These are phyloP conservation scores for Enteromius treurensis DNA, from an alignment of 2,797 vertebrate genomes.

Conservation along the genomic window DNA sequence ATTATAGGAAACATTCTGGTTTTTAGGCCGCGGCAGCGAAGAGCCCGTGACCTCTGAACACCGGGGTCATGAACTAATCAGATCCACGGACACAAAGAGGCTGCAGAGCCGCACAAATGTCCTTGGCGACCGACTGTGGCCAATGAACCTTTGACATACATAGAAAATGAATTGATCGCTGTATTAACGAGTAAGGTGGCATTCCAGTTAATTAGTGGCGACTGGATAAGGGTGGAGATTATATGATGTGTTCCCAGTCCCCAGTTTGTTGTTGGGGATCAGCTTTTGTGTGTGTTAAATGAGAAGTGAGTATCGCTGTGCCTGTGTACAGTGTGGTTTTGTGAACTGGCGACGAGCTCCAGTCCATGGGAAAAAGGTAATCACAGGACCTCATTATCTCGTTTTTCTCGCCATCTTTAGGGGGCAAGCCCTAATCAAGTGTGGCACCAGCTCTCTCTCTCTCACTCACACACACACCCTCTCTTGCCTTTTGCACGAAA, in stretches of 20 bases:
- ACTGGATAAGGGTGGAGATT: conserved; percentile 88
- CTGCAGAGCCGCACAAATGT: conserved; percentile 87
- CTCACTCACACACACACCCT: conserved; percentile 39
- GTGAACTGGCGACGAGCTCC: conserved; percentile 88
- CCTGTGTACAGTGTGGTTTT: conserved; percentile 87
- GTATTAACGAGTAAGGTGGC: conserved; percentile 84
- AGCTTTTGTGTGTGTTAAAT: conserved; percentile 93
- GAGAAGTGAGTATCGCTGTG: conserved; percentile 92
- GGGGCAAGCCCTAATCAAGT: conserved; percentile 80
- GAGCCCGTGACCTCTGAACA: conserved; percentile 74
- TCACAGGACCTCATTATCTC: conserved; percentile 88
- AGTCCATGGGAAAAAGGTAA: conserved; percentile 87
- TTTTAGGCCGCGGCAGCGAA: conserved; percentile 75
- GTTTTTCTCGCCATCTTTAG: conserved; percentile 84
- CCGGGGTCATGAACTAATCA: conserved; percentile 84
- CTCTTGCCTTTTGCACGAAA: neutral
- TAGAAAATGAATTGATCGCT: conserved; percentile 90
- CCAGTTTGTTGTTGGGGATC: conserved; percentile 89
- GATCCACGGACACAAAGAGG: conserved; percentile 87
- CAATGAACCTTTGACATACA: conserved; percentile 87
- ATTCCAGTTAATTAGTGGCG: conserved; percentile 97
- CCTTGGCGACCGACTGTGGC: conserved; percentile 82
- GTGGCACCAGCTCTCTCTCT: conserved; percentile 76
- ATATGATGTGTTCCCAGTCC: conserved; percentile 84
- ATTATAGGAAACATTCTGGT: conserved; percentile 80